Base-by-base conservation (phyloP, 53 echinoderm and acorn worm species). In the Astropecten irregularis region DNA sequence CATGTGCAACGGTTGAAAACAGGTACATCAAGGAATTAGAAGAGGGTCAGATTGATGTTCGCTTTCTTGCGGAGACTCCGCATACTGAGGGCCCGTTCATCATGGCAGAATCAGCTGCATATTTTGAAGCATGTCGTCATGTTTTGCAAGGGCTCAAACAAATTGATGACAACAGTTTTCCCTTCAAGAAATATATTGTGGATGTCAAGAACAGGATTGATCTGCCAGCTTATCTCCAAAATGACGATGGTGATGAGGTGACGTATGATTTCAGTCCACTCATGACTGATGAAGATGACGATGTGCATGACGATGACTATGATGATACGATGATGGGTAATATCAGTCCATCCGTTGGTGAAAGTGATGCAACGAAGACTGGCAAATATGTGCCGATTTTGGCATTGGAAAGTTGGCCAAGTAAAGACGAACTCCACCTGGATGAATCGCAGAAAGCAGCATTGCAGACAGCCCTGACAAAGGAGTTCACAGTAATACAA, bases 101-200 rank as follows among this genome's bases (percentile, higher is more conserved):
- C 27, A 93, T 94, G 99, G 93, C 89, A 10, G 93, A 94, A 69
- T 84, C 91, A 53, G 77, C 90, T 9, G 92, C 92, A 34, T 94
- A 92, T 64, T 97, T 94, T 84, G 99, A 97, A 65, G 89, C 90
- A 20, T 97, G 88, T 38, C 77, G 94, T 23, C 94, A 90, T 27
- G 94, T 97, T 2, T 77, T 97, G 19, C 60, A 59, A 15, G 74
- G 94, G 40, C 73, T 97, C 2, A 82, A 97, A 61, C 26, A 82
- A 18, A 88, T 95, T 8, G 77, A 67, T 11, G 73, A 86, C 18
- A 14, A 82, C 28, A 87, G 34, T 55, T 71, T 99, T 69, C 94
- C 99, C 33, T 82, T 99, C 40, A 76, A 70, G 73, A 39, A 73
- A 7, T 95, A 99, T 50, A 81, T 99, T 2, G 68, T 99, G 8